phyloP scores from a whole-genome alignment of 2,797 vertebrate species.

The Eidolon dupreanum region DNA sequence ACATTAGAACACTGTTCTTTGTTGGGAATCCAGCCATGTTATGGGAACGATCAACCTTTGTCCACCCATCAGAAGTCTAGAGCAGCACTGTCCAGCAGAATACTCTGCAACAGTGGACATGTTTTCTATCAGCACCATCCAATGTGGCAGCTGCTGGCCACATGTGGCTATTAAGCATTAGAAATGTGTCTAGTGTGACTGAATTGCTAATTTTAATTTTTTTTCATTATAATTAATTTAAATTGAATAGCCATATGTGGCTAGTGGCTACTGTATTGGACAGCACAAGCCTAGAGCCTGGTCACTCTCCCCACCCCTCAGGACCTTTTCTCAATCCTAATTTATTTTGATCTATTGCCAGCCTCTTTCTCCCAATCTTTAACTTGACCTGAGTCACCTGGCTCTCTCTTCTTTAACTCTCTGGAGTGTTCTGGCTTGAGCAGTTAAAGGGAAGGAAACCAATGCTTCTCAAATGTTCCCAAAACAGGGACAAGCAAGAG shows the following conservation, averaged over 20 bases:
- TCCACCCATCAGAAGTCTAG: not conserved
- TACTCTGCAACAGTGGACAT: not conserved
- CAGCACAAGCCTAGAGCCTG: not conserved
- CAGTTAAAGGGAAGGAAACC: not conserved
- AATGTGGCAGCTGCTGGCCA: not conserved
- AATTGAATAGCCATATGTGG: not conserved
- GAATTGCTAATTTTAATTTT: not conserved
- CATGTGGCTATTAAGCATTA: rapidly evolving
- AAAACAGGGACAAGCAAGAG: not conserved
- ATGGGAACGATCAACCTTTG: not conserved
- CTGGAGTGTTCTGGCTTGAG: not conserved
- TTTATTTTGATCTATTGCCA: not conserved
- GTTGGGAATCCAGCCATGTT: not conserved
- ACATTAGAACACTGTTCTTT: not conserved
- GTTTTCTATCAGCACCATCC: not conserved
- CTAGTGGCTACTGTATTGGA: not conserved
- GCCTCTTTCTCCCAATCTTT: not conserved
- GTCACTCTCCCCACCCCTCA: not conserved
- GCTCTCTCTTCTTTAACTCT: not conserved
- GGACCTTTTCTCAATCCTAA: not conserved
- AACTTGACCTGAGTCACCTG: not conserved
- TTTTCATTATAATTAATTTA: not conserved
- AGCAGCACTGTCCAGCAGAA: not conserved
- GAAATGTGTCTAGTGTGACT: not conserved
- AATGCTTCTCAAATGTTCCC: not conserved